Conservation (phyloP, 2,797 vertebrate genomes). For the Knipowitschia caucasica region DNA sequence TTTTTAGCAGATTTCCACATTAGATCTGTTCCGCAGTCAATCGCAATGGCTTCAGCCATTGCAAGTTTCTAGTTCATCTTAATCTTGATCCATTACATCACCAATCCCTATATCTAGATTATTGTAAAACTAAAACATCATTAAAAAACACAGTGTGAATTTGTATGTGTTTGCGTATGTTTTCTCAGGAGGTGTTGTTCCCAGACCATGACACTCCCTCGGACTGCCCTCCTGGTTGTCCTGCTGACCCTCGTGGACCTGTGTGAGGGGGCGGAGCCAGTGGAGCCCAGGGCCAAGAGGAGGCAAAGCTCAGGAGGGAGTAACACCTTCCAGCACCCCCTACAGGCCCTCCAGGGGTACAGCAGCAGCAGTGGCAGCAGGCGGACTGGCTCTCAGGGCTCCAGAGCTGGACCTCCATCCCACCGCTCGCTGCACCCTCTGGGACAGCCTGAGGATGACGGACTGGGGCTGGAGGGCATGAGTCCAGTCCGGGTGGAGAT, state of each 20-base stretch:
- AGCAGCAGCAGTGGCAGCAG: constrained; percentile 59
- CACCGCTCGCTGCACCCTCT: constrained; percentile 46
- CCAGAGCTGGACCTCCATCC: constrained; percentile 57
- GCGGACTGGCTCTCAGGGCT: constrained; percentile 65
- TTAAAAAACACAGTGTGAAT: background rate
- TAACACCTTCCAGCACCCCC: constrained; percentile 73
- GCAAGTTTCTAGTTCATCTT: too few species aligned
- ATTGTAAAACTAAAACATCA: too few species aligned
- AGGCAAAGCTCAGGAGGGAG: constrained; percentile 46
- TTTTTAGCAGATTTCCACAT: too few species aligned
- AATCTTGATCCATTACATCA: too few species aligned
- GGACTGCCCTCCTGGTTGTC: constrained; percentile 54
- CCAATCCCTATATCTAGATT: too few species aligned
- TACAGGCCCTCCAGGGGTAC: constrained; percentile 61
- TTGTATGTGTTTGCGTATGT: background rate
- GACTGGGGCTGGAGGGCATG: constrained; percentile 68
- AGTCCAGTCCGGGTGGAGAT: constrained; percentile 72
- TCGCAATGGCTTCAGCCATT: too few species aligned
- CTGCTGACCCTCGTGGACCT: constrained; percentile 50
- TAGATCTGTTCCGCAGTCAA: too few species aligned
- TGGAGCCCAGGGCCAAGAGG: constrained; percentile 53
- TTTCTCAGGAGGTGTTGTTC: constrained; percentile 56
- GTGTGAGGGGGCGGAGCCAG: constrained; percentile 54
- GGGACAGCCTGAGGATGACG: constrained; percentile 62
- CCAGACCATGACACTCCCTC: constrained; percentile 59